These are phyloP conservation scores for Ataeniobius toweri DNA, from an alignment of 2,797 vertebrate genomes.

Conservation along the genomic window DNA sequence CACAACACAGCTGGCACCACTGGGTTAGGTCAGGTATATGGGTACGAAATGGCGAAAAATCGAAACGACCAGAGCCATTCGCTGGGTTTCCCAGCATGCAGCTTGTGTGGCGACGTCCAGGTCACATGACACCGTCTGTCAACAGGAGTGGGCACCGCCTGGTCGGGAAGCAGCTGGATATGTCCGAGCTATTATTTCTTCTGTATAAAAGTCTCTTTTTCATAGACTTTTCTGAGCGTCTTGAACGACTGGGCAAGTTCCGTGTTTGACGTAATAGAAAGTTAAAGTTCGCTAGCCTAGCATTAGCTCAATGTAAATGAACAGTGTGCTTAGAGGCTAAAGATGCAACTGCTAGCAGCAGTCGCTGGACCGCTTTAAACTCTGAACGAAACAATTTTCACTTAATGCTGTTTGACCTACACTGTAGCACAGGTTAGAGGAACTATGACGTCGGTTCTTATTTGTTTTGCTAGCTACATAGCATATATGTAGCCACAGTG, in stretches of 20 bases:
- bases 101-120: background rate
- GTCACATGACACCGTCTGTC: slow-evolving; percentile 72
- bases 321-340: slow-evolving; percentile 53
- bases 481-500: background rate
- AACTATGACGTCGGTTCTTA: background rate
- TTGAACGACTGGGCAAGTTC: background rate
- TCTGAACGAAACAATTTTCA: background rate
- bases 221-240: background rate
- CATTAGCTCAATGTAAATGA: slow-evolving; percentile 8
- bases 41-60: too few species aligned
- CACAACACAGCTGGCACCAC: background rate
- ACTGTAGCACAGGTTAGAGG: too few species aligned
- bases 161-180: slow-evolving; percentile 62
- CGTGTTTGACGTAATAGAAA: background rate
- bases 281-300: background rate
- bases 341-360: slow-evolving; percentile 37
- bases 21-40: too few species aligned
- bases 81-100: slow-evolving; percentile 65
- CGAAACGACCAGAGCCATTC: background rate
- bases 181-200: slow-evolving; percentile 45
- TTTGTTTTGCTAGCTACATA: background rate
- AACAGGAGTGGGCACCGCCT: slow-evolving; percentile 68
- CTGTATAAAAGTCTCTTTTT: background rate
- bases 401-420: background rate
- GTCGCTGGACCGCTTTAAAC: background rate